A percentile compares a stretch with the other conserved stretches of the same genome.
Conservation (phyloP, 2,797 vertebrate genomes). For the Phataginus tetradactyla region DNA sequence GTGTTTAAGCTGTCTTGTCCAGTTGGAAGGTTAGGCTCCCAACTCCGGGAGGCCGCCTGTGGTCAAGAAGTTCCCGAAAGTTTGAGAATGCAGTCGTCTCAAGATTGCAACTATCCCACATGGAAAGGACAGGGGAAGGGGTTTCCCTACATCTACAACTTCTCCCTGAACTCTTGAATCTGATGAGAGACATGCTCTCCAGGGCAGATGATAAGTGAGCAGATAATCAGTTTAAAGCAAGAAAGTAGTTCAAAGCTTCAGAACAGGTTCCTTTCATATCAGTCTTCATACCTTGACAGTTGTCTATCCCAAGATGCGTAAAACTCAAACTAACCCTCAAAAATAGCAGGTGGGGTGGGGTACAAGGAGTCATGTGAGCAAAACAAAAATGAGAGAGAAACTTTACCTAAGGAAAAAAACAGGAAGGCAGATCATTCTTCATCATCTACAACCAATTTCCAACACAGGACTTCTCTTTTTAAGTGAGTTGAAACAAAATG, state of each 20-base stretch:
- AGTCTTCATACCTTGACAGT: accelerated
- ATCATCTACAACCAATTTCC: background rate
- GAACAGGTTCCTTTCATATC: background rate
- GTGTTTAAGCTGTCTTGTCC: background rate
- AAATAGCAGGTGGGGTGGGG: no score
- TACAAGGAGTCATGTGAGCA: no score
- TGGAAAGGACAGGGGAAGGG: accelerated
- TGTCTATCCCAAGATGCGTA: background rate
- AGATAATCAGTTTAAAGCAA: background rate
- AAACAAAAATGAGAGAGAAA: background rate
- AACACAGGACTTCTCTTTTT: background rate
- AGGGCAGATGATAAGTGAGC: background rate
- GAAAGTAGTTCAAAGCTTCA: background rate
- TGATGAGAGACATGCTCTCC: accelerated
- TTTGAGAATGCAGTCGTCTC: accelerated
- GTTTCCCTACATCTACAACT: accelerated
- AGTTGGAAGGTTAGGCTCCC: background rate
- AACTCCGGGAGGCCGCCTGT: background rate
- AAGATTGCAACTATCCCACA: accelerated
- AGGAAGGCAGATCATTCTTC: background rate
- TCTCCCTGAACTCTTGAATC: no score
- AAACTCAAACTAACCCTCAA: background rate
- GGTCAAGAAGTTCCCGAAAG: background rate
- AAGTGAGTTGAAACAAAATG: background rate
- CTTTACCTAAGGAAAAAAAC: background rate